Evolutionary conservation across 2,888 invertebrate species (phyloP), one percentile per base, ranked within the genome.

Genomic region (Thera obeliscata): DNA sequence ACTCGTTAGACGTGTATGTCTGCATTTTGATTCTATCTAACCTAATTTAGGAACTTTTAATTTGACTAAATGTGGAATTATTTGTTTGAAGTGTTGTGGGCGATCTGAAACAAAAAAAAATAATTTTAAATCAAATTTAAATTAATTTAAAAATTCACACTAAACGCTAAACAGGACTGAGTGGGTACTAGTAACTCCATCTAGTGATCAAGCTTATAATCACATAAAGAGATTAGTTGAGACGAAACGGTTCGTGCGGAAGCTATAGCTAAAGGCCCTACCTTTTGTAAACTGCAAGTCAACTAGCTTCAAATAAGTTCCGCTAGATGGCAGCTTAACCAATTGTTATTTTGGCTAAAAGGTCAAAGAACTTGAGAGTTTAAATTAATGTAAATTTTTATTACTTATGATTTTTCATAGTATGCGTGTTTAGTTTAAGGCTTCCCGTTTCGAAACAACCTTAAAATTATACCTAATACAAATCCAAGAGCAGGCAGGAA

Each of bases 1-100:
- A 93, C 79, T 93, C 93, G 74, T 87, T 93, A 4, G 93, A 93
- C 80, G 86, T 91, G 74, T 93, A 93, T 86, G 93, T 92, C 87
- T 80, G 87, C 81, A 78, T 70, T 66, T 82, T 85, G 83, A 72
- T 43, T 56, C 88, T 86, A 77, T 74, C 74, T 83, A 86, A 67
- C 64, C 69, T 71, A 71, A 56, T 74, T 84, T 91, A 90, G 93
- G 93, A 93, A 92, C 93, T 91, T 88, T 80, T 66, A 65, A 73
- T 80, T 82, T 92, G 92, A 92, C 93, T 92, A 91, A 82, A 81
- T 84, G 80, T 89, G 92, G 92, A 92, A 93, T 91, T 90, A 88
- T 85, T 88, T 86, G 89, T 87, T 89, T 81, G 76, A 74, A 73
- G 70, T 78, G 77, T 76, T 66, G 75, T 74, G 75, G 73, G 77